phyloP scores from a whole-genome alignment of 2,113 vertebrate genomes.

The Gambusia holbrooki region DNA sequence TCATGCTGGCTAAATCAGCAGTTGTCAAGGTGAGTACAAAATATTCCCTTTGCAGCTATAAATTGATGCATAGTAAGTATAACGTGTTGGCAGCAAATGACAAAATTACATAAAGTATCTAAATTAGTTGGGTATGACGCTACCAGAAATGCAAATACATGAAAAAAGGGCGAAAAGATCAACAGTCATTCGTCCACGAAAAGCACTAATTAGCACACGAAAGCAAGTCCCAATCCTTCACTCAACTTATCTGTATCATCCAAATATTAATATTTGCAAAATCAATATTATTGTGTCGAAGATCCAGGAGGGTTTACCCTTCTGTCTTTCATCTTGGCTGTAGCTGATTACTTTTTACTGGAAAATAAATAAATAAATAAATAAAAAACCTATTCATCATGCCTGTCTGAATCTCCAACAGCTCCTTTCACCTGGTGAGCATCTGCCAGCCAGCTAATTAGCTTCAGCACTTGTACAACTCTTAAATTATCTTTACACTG shows the following conservation, averaged over 20 bases:
- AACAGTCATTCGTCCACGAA: neutral
- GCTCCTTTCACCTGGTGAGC: conserved; percentile 30
- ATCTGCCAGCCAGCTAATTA: conserved; percentile 60
- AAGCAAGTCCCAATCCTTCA: neutral
- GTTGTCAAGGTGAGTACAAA: too few relatives aligned
- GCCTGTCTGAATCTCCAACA: conserved; percentile 24
- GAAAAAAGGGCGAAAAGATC: neutral
- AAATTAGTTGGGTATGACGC: neutral
- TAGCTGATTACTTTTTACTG: neutral
- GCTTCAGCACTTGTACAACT: conserved; percentile 64
- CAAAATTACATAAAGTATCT: too few relatives aligned
- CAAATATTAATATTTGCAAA: neutral
- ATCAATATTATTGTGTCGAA: neutral
- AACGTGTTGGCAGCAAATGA: too few relatives aligned
- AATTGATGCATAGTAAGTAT: too few relatives aligned
- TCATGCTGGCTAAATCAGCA: too few relatives aligned
- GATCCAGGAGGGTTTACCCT: conserved; percentile 21
- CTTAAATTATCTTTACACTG: conserved; percentile 70
- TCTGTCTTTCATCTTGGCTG: conserved; percentile 1
- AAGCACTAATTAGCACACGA: neutral
- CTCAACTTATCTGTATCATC: neutral
- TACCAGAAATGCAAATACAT: neutral
- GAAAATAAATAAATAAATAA: neutral
- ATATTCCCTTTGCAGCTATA: too few relatives aligned
- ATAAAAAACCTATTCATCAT: neutral